Conservation (phyloP, 2,888 invertebrate species). For the Chromoteleia sp. region DNA sequence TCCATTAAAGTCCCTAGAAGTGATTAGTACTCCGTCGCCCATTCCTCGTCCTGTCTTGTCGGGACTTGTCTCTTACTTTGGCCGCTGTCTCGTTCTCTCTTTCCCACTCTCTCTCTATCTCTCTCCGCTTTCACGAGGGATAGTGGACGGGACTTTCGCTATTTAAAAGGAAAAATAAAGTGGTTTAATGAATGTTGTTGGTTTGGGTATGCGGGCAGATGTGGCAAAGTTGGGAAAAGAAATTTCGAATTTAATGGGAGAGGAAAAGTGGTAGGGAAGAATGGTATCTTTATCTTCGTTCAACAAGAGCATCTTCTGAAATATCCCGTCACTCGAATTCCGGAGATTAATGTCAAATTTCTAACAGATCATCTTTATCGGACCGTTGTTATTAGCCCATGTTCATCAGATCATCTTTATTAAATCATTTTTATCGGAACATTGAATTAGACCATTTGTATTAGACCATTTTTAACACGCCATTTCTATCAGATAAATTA, state of each 20-base stretch:
- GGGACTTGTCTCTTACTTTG: slow-evolving; percentile 71
- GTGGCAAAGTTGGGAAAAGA: slow-evolving; percentile 29
- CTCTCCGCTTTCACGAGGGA: slow-evolving; percentile 31
- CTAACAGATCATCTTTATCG: too few relatives aligned
- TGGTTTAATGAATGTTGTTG: slow-evolving; percentile 46
- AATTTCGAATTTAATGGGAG: slow-evolving; percentile 26
- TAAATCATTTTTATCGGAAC: too few relatives aligned
- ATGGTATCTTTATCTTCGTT: neutral
- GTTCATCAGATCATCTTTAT: too few relatives aligned
- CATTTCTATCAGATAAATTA: too few relatives aligned
- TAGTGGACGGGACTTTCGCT: slow-evolving; percentile 35
- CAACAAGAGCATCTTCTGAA: neutral
- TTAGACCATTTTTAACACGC: too few relatives aligned
- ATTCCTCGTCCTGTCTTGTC: slow-evolving; percentile 67
- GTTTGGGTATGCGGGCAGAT: slow-evolving; percentile 25
- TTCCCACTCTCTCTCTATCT: slow-evolving; percentile 11
- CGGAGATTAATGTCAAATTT: neutral
- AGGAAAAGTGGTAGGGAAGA: neutral
- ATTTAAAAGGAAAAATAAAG: slow-evolving; percentile 49
- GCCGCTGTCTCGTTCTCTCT: slow-evolving; percentile 46
- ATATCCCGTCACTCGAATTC: neutral
- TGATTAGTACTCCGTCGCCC: slow-evolving; percentile 82
- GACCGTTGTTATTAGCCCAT: too few relatives aligned
- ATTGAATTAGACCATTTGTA: too few relatives aligned
- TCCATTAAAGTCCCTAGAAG: slow-evolving; percentile 85